Percentiles rank a stretch among this genome's conserved stretches.
Evolutionary conservation across 1,140 invertebrate species (phyloP).

Genomic region (Daktulosphaira vitifoliae): DNA sequence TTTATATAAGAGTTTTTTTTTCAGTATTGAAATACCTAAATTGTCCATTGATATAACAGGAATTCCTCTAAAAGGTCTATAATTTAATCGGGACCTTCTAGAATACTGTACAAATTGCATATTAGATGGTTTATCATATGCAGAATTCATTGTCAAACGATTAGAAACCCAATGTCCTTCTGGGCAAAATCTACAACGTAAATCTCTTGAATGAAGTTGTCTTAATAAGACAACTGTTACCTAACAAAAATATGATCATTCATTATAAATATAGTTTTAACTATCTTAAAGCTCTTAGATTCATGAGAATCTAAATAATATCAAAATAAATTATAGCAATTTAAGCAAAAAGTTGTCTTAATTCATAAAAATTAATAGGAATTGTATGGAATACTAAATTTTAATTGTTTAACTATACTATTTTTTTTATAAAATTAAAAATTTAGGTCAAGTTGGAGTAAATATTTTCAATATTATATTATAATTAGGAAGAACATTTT

Average conservation of each 20-base stretch:
- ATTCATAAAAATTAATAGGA: too few relatives aligned
- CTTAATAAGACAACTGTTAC: constrained; percentile 61
- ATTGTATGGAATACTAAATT: too few relatives aligned
- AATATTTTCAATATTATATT: too few relatives aligned
- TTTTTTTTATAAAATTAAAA: too few relatives aligned
- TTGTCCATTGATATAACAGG: constrained; percentile 55
- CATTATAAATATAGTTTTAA: too few relatives aligned
- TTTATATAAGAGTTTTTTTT: neutral
- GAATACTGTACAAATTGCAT: constrained; percentile 40
- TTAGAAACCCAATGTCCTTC: constrained; percentile 66
- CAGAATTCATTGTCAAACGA: constrained; percentile 48
- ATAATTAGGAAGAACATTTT: too few relatives aligned
- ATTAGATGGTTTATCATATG: constrained; percentile 27
- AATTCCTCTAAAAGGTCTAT: constrained; percentile 54
- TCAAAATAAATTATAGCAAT: too few relatives aligned
- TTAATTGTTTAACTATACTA: too few relatives aligned
- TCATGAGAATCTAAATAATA: too few relatives aligned
- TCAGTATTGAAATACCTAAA: constrained; percentile 42
- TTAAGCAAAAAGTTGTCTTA: too few relatives aligned
- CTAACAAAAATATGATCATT: constrained; percentile 41
- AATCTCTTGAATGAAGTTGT: constrained; percentile 73
- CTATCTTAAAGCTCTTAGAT: too few relatives aligned
- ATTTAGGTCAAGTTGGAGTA: too few relatives aligned
- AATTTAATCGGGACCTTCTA: constrained; percentile 47
- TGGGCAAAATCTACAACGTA: constrained; percentile 65